Conservation (phyloP, 2,113 vertebrate genomes). For the Otus sunia region DNA sequence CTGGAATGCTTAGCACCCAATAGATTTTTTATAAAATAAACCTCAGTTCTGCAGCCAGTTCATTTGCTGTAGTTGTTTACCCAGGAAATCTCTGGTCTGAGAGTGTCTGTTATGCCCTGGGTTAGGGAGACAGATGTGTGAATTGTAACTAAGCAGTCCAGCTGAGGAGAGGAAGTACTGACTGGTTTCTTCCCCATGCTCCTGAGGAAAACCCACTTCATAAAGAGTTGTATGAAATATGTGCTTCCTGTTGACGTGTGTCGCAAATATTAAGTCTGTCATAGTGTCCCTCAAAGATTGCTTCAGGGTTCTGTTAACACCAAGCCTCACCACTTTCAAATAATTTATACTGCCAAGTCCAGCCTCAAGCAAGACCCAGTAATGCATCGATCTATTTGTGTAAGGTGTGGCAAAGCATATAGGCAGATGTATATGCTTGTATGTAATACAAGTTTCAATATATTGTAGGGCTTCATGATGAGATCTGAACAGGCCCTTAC, state of each 20-base stretch:
- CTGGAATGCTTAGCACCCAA: not conserved
- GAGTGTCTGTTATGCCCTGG: not conserved
- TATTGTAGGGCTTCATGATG: not conserved
- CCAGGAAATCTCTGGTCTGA: not conserved
- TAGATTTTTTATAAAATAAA: not conserved
- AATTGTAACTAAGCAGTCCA: not conserved
- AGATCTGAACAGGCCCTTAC: not conserved
- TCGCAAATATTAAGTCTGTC: not conserved
- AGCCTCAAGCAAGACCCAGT: not conserved
- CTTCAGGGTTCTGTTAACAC: not conserved
- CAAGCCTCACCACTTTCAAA: not conserved
- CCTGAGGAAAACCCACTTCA: not conserved
- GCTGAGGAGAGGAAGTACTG: not conserved
- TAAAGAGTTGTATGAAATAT: not conserved
- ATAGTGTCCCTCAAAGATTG: not conserved
- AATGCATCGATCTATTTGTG: not conserved
- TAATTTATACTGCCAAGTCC: not conserved
- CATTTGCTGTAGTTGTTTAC: not conserved
- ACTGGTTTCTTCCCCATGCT: not conserved
- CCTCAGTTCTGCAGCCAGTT: not conserved
- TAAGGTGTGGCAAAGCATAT: not conserved
- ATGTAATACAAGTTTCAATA: not conserved
- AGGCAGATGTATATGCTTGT: not conserved
- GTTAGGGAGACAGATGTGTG: not conserved
- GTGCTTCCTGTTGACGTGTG: not conserved